Conservation (phyloP, 2,888 invertebrate genomes). For the Polyommatus iphigenia region DNA sequence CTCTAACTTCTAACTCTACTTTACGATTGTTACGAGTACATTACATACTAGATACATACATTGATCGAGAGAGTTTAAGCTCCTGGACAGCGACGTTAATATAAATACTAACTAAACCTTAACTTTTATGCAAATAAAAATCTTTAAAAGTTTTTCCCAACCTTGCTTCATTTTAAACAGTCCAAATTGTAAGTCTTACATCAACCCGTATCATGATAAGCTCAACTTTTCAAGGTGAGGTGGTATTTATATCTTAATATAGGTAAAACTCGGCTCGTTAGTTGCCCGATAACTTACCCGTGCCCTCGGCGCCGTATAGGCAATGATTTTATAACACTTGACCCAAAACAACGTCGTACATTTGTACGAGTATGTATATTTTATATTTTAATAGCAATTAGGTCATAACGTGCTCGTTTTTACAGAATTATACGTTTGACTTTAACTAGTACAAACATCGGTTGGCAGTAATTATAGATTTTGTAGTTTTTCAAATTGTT, state of each 20-base stretch:
- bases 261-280: slow-evolving; percentile 13
- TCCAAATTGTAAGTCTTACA: background rate
- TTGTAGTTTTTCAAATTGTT: background rate
- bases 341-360: slow-evolving; percentile 26
- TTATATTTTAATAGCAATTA: slow-evolving; percentile 26
- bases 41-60: background rate
- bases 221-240: slow-evolving; percentile 10
- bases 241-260: slow-evolving; percentile 14
- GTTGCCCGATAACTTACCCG: slow-evolving; percentile 16
- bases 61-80: background rate
- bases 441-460: slow-evolving; percentile 8
- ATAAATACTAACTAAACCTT: background rate
- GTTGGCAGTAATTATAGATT: background rate
- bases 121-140: background rate
- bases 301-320: slow-evolving; percentile 19
- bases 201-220: background rate
- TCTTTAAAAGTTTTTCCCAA: background rate
- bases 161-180: background rate
- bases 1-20: background rate
- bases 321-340: slow-evolving; percentile 28
- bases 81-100: background rate
- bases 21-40: background rate
- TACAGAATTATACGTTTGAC: slow-evolving; percentile 12
- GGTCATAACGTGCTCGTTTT: slow-evolving; percentile 24
- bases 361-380: background rate